Conservation (phyloP, 2,888 invertebrate genomes). For the Catocala sponsa region DNA sequence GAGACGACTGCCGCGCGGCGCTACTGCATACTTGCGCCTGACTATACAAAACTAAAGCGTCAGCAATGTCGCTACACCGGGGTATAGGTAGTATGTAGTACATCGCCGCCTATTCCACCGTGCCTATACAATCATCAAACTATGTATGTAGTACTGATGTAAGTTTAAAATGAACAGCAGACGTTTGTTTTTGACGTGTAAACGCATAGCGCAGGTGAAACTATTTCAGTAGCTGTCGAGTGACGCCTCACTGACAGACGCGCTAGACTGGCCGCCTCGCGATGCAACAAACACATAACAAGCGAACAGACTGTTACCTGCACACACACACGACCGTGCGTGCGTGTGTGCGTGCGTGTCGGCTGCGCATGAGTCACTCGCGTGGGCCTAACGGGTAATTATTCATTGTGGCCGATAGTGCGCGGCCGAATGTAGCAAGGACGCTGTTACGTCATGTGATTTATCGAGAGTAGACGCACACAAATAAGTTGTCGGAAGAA, state of each 20-base stretch:
- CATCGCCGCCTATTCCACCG: no score
- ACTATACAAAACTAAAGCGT: no score
- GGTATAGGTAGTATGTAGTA: no score
- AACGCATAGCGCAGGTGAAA: background rate
- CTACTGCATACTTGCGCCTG: no score
- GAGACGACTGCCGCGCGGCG: no score
- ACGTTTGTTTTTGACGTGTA: background rate
- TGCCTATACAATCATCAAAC: no score
- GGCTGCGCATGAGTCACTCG: conserved; percentile 20
- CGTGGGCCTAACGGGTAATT: conserved; percentile 17
- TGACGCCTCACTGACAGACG: conserved; percentile 3
- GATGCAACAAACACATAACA: background rate
- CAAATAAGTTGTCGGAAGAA: conserved; percentile 23
- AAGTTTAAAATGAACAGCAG: no score
- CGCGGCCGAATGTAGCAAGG: conserved; percentile 18
- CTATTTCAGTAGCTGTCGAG: conserved; percentile 15
- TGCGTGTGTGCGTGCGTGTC: background rate
- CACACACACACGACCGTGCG: background rate
- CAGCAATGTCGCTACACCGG: no score
- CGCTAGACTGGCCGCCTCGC: conserved; percentile 3
- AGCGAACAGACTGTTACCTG: background rate
- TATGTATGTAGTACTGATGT: no score
- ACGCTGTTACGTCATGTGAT: conserved; percentile 22
- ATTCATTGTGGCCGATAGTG: conserved; percentile 8
- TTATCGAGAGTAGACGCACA: conserved; percentile 14